Conservation (phyloP, 2,888 invertebrate genomes). For the Pammene fasciana region DNA sequence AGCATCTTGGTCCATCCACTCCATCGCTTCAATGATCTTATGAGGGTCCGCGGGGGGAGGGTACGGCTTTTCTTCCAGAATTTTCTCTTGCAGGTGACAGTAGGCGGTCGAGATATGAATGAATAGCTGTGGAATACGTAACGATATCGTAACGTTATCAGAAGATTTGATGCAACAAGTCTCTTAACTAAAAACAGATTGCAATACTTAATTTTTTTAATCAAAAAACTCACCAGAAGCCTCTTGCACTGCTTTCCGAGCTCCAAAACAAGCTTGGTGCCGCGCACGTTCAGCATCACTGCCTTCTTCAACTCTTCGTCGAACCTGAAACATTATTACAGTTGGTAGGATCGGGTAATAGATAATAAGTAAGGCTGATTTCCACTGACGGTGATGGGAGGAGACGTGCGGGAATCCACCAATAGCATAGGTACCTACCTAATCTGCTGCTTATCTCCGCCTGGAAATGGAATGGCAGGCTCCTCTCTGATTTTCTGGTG, state of each 20-base stretch:
- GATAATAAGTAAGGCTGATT: no score
- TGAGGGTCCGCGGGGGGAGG: slow-evolving; percentile 91
- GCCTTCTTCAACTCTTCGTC: slow-evolving; percentile 96
- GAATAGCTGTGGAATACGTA: not conserved
- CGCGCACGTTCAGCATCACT: slow-evolving; percentile 95
- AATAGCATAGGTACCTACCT: no score
- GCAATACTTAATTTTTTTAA: no score
- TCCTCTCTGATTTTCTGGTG: no score
- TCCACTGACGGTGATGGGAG: no score
- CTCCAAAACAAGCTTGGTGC: slow-evolving; percentile 93
- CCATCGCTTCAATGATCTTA: slow-evolving; percentile 88
- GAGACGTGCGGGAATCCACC: no score
- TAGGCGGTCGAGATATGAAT: slow-evolving; percentile 13
- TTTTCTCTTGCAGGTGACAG: slow-evolving; percentile 80
- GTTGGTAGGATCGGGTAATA: not conserved
- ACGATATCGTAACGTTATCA: no score
- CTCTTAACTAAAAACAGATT: no score
- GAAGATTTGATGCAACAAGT: no score
- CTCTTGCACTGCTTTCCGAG: slow-evolving; percentile 87
- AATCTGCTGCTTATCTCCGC: no score
- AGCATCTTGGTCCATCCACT: slow-evolving; percentile 90
- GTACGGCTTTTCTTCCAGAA: slow-evolving; percentile 93
- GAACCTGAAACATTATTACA: slow-evolving; percentile 69
- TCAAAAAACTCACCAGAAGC: not conserved
- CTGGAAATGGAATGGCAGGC: no score